Evolutionary conservation across 2,113 vertebrate species (phyloP).

Genomic region (Tapirus terrestris): DNA sequence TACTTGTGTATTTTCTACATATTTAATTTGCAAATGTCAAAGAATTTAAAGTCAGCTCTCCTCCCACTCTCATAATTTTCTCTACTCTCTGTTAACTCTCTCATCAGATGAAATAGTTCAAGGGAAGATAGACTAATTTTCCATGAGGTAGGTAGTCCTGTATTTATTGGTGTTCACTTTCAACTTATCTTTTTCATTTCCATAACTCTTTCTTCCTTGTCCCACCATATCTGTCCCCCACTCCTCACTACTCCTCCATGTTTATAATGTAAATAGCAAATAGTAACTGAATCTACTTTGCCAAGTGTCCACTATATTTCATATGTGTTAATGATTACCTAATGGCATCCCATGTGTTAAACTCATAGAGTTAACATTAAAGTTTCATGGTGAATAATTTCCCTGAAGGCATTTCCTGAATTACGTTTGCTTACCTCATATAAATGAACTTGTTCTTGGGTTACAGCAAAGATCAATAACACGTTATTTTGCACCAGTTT

Average conservation of each 20-base stretch:
- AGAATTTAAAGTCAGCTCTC: background rate
- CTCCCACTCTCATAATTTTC: background rate
- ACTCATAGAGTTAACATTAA: slow-evolving; percentile 38
- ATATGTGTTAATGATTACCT: slow-evolving; percentile 59
- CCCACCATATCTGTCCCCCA: background rate
- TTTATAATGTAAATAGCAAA: slow-evolving; percentile 36
- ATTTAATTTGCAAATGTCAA: slow-evolving; percentile 26
- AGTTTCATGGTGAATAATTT: slow-evolving; percentile 12
- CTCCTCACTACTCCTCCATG: background rate
- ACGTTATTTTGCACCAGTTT: slow-evolving; percentile 97
- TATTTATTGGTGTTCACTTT: background rate
- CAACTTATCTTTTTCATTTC: background rate
- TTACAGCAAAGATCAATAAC: slow-evolving; percentile 97
- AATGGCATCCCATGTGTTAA: background rate
- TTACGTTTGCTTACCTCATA: slow-evolving; percentile 91
- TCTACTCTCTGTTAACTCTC: background rate
- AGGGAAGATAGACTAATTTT: slow-evolving; percentile 21
- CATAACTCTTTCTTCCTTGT: background rate
- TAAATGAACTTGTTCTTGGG: slow-evolving; percentile 88
- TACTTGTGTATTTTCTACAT: background rate
- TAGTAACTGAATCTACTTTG: slow-evolving; percentile 5
- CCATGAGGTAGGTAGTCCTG: background rate
- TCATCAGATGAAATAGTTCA: background rate
- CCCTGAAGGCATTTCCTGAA: background rate
- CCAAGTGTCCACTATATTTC: background rate